Evolutionary conservation across 1,140 invertebrate species (phyloP).

Genomic region (Dreissena rostriformis): DNA sequence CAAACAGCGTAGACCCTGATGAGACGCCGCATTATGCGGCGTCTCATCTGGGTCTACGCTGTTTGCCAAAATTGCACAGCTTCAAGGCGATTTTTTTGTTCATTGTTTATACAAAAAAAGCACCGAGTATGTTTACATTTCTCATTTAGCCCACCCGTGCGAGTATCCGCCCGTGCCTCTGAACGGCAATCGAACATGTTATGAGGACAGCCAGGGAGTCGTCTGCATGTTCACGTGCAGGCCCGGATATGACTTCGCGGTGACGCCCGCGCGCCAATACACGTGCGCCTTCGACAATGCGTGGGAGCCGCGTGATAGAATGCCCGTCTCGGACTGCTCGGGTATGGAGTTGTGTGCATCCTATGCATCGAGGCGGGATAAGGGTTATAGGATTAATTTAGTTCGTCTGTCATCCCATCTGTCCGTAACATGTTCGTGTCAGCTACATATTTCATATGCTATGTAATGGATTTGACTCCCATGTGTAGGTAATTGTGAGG

Average conservation of each 20-base stretch:
- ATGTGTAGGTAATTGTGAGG: no score
- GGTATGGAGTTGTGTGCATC: slow-evolving; percentile 76
- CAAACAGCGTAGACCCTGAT: neutral
- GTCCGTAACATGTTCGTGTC: neutral
- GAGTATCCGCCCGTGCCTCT: slow-evolving; percentile 83
- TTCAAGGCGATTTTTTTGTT: neutral
- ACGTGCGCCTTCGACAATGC: slow-evolving; percentile 82
- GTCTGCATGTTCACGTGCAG: slow-evolving; percentile 85
- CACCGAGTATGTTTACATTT: neutral
- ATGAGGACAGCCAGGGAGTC: slow-evolving; percentile 80
- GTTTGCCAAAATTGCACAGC: neutral
- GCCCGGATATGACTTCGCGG: slow-evolving; percentile 85
- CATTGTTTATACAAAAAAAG: neutral
- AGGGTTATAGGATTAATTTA: neutral
- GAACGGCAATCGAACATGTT: slow-evolving; percentile 85
- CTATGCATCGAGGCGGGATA: neutral
- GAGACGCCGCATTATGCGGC: neutral
- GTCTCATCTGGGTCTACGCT: no score
- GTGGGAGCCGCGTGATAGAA: slow-evolving; percentile 80
- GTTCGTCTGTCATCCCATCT: neutral
- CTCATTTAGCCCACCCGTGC: slow-evolving; percentile 83
- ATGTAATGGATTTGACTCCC: no score
- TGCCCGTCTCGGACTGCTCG: slow-evolving; percentile 85
- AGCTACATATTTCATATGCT: no score
- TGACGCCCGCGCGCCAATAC: slow-evolving; percentile 81